Evolutionary conservation across 2,797 vertebrate species (phyloP).

Genomic region (Notolabrus celidotus): DNA sequence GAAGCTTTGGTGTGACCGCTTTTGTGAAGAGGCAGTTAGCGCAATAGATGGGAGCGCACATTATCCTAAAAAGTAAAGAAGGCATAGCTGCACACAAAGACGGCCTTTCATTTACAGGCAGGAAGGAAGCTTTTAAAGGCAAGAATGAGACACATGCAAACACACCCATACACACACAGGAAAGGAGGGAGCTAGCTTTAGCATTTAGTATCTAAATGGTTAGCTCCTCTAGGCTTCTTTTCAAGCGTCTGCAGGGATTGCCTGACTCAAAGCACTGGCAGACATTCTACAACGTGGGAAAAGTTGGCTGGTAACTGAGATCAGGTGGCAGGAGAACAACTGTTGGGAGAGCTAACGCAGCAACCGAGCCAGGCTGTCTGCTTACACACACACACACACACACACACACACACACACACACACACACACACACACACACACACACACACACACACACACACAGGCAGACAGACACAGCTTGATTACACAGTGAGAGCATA

Average conservation of each 20-base stretch:
- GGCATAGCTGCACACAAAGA: constrained; percentile 52
- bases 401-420: not conserved
- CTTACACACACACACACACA: constrained; percentile 23
- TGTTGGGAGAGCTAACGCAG: constrained; percentile 55
- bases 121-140: constrained; percentile 64
- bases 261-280: constrained; percentile 65
- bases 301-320: constrained; percentile 54
- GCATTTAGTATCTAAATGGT: constrained; percentile 51
- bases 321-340: constrained; percentile 71
- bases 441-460: constrained; percentile 10
- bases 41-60: constrained; percentile 44
- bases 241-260: constrained; percentile 44
- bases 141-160: constrained; percentile 48
- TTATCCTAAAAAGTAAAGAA: constrained; percentile 42
- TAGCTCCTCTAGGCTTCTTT: constrained; percentile 30
- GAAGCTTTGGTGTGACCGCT: constrained; percentile 41
- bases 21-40: constrained; percentile 34
- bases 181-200: constrained; percentile 35
- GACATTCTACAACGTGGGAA: constrained; percentile 51
- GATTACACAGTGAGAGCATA: constrained; percentile 67
- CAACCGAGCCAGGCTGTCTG: constrained; percentile 44
- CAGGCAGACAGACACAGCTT: constrained; percentile 44
- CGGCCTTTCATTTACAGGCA: constrained; percentile 60
- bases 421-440: constrained; percentile 19
- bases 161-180: constrained; percentile 28